Conservation (phyloP, 2,888 invertebrate genomes). For the Drosophila sordidapex region DNA sequence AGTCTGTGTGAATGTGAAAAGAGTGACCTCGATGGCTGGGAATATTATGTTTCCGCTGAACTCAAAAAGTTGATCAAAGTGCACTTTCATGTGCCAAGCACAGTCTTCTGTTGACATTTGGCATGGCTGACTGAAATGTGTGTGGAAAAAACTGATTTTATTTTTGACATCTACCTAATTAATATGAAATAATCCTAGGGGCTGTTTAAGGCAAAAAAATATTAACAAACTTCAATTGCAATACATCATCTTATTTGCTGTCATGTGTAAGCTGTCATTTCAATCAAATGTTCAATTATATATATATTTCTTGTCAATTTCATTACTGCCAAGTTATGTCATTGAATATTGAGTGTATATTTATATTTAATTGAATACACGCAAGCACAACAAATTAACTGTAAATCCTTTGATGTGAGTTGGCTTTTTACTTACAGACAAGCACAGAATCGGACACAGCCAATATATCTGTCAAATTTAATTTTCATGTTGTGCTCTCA, state of each 20-base stretch:
- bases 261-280: not conserved
- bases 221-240: not conserved
- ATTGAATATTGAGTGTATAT: not conserved
- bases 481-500: not conserved
- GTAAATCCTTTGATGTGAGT: not conserved
- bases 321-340: not conserved
- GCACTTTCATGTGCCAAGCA: conserved; percentile 20
- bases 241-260: not conserved
- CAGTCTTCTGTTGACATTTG: not conserved
- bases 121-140: not conserved
- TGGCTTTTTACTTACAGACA: not conserved
- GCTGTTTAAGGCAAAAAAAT: too few relatives aligned
- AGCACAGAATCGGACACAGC: too few relatives aligned
- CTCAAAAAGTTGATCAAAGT: conserved; percentile 28
- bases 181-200: not conserved
- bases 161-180: not conserved
- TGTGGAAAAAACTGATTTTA: not conserved
- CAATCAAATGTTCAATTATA: too few relatives aligned
- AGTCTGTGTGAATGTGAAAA: conserved; percentile 16
- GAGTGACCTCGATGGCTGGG: conserved; percentile 22
- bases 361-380: not conserved
- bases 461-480: not conserved
- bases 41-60: not conserved
- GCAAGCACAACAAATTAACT: not conserved
- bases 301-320: too few relatives aligned